A percentile compares a stretch with the other conserved stretches of the same genome.
Evolutionary conservation across 1,140 invertebrate species (phyloP).

Genomic region (Mesaphorura yosii): DNA sequence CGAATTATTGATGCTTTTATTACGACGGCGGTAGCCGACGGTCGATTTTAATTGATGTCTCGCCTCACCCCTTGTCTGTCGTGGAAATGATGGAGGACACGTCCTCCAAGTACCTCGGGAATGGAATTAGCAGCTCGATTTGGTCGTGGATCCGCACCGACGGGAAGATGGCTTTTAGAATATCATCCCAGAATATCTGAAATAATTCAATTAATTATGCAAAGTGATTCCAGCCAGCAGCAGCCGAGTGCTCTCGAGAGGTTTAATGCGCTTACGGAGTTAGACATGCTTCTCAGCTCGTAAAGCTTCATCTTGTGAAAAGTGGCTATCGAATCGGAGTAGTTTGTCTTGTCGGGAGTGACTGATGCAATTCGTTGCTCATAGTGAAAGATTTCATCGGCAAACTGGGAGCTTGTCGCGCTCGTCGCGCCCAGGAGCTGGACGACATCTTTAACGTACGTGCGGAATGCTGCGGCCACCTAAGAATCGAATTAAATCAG

Average conservation of each 20-base stretch:
- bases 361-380: slow-evolving; percentile 49
- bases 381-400: slow-evolving; percentile 47
- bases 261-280: slow-evolving; percentile 36
- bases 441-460: slow-evolving; percentile 45
- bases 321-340: slow-evolving; percentile 36
- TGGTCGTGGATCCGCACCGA: slow-evolving; percentile 40
- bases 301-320: slow-evolving; percentile 37
- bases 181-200: slow-evolving; percentile 45
- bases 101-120: slow-evolving; percentile 42
- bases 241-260: too few species aligned
- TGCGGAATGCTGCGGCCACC: slow-evolving; percentile 44
- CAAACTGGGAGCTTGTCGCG: slow-evolving; percentile 42
- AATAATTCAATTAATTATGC: slow-evolving; percentile 28
- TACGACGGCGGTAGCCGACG: too few species aligned
- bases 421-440: slow-evolving; percentile 42
- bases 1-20: slow-evolving; percentile 2
- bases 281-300: slow-evolving; percentile 38
- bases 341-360: slow-evolving; percentile 35
- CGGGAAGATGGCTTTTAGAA: slow-evolving; percentile 46
- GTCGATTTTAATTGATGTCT: too few species aligned
- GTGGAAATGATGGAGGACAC: slow-evolving; percentile 45
- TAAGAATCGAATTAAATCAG: too few species aligned
- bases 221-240: background rate
- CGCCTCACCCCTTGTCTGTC: slow-evolving; percentile 41
- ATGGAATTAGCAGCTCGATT: slow-evolving; percentile 44